Evolutionary conservation across 2,113 vertebrate species (phyloP).

Genomic region (Phycodurus eques): DNA sequence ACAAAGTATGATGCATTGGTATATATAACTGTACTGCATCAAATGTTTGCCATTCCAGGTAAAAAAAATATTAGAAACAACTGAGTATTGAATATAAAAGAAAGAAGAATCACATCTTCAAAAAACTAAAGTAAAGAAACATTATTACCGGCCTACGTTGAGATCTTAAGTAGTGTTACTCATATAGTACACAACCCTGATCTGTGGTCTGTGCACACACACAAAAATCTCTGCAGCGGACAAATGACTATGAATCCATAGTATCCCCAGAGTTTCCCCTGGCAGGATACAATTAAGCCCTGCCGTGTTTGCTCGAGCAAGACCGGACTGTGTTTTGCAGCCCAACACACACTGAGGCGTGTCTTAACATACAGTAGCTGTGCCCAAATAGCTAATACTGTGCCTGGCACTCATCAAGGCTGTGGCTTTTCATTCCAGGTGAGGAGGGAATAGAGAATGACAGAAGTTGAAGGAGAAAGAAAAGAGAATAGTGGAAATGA

Average conservation of each 20-base stretch:
- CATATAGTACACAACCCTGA: background rate
- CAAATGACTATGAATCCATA: background rate
- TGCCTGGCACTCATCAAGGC: slow-evolving; percentile 43
- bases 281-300: slow-evolving; percentile 24
- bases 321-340: slow-evolving; percentile 46
- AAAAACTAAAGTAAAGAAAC: background rate
- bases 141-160: background rate
- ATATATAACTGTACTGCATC: too few species aligned
- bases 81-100: too few species aligned
- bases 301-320: slow-evolving; percentile 53
- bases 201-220: background rate
- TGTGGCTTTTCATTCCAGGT: slow-evolving; percentile 27
- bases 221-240: background rate
- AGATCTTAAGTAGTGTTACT: background rate
- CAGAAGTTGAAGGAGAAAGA: slow-evolving; percentile 12
- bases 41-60: too few species aligned
- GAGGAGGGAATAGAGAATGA: background rate
- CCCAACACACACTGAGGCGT: slow-evolving; percentile 51
- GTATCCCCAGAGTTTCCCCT: background rate
- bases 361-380: slow-evolving; percentile 46
- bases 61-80: too few species aligned
- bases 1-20: too few species aligned
- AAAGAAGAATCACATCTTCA: too few species aligned
- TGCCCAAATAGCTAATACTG: slow-evolving; percentile 34
- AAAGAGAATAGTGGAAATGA: slow-evolving; percentile 7